Conservation (phyloP, 2,888 invertebrate species). For the Lampropteryx suffumata region DNA sequence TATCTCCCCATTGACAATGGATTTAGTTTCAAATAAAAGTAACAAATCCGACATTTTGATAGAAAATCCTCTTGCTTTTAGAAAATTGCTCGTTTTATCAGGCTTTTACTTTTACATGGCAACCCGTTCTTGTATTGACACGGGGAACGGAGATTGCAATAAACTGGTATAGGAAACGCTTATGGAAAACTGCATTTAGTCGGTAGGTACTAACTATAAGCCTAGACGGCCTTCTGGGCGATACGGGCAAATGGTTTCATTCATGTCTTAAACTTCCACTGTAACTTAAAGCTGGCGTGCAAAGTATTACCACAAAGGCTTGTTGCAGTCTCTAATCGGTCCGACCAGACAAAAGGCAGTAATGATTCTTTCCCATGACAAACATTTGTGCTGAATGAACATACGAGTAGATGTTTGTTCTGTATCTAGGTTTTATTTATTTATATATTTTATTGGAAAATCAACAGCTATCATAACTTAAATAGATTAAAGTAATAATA, state of each 20-base stretch:
- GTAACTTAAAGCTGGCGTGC: too few relatives aligned
- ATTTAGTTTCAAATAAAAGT: constrained; percentile 4
- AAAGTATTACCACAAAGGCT: too few relatives aligned
- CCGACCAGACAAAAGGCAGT: too few relatives aligned
- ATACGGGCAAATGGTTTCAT: neutral
- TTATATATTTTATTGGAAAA: too few relatives aligned
- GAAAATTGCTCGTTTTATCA: constrained; percentile 9
- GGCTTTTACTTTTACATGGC: neutral
- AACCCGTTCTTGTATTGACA: neutral
- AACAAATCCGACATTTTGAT: neutral
- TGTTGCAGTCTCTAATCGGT: too few relatives aligned
- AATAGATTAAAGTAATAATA: too few relatives aligned
- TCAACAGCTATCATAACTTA: too few relatives aligned
- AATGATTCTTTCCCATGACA: too few relatives aligned
- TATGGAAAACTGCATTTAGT: constrained; percentile 6
- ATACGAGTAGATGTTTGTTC: too few relatives aligned
- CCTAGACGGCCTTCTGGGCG: neutral
- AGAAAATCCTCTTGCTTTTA: neutral
- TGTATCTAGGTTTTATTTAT: too few relatives aligned
- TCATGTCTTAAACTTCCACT: too few relatives aligned
- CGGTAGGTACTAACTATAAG: constrained; percentile 1
- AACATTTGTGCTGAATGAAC: too few relatives aligned
- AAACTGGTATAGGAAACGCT: neutral
- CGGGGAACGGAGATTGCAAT: neutral
- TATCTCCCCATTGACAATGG: neutral